Conservation (phyloP, 2,888 invertebrate genomes). For the Saturnia pavonia region DNA sequence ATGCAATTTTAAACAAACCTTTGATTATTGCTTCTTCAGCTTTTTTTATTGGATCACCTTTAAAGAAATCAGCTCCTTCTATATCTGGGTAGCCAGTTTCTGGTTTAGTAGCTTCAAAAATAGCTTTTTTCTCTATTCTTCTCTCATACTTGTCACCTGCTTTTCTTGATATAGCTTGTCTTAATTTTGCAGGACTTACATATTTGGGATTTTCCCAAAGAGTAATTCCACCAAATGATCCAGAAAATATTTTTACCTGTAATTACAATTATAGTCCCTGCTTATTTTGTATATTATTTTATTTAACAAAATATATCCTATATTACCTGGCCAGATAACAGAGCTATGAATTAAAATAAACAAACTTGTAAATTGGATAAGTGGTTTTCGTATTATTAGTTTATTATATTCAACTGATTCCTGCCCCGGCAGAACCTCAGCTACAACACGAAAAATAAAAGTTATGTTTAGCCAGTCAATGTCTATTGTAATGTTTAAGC, state of each 20-base stretch:
- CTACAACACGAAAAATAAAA: too few relatives aligned
- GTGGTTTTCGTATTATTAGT: too few relatives aligned
- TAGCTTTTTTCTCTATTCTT: constrained; percentile 90
- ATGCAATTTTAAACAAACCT: constrained; percentile 44
- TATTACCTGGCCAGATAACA: too few relatives aligned
- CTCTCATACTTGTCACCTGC: constrained; percentile 90
- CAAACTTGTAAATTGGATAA: too few relatives aligned
- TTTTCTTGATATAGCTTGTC: constrained; percentile 85
- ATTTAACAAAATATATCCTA: too few relatives aligned
- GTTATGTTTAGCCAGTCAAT: too few relatives aligned
- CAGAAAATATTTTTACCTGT: constrained; percentile 95
- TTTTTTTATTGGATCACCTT: constrained; percentile 83
- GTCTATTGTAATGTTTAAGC: too few relatives aligned
- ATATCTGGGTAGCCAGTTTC: constrained; percentile 87
- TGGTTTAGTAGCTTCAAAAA: constrained; percentile 87
- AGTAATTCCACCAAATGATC: constrained; percentile 95
- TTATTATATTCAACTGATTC: too few relatives aligned
- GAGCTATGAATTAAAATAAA: too few relatives aligned
- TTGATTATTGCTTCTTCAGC: constrained; percentile 78
- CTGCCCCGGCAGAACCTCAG: too few relatives aligned
- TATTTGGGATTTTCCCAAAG: constrained; percentile 97
- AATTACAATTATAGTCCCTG: constrained; percentile 72
- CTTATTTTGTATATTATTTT: too few relatives aligned
- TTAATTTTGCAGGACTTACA: constrained; percentile 93
- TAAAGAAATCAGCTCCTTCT: constrained; percentile 88